Evolutionary conservation across 2,113 vertebrate species (phyloP).

Genomic region (Heteronetta atricapilla): DNA sequence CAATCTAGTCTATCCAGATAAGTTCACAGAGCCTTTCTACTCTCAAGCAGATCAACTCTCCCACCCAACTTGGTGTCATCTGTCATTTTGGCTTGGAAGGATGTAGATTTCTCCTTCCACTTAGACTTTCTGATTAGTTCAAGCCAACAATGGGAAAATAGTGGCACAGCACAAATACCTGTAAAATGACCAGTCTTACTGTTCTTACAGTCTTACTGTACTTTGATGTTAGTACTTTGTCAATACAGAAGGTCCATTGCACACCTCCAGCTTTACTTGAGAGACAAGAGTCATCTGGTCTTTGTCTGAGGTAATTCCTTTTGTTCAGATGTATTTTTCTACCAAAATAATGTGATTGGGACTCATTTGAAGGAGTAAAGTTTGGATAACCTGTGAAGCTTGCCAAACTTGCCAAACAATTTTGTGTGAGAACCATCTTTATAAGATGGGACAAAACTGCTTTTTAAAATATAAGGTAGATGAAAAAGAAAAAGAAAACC

Average conservation of each 20-base stretch:
- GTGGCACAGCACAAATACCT: neutral
- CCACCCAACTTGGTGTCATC: neutral
- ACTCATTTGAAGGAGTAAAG: neutral
- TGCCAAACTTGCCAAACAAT: neutral
- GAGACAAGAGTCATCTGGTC: neutral
- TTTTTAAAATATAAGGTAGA: neutral
- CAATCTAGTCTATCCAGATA: neutral
- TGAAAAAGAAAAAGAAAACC: neutral
- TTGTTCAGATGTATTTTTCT: neutral
- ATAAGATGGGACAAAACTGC: neutral
- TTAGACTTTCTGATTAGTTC: neutral
- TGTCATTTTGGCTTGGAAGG: neutral
- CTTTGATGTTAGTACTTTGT: neutral
- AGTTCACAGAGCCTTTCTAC: neutral
- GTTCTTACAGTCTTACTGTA: neutral
- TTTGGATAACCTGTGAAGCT: neutral
- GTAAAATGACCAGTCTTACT: neutral
- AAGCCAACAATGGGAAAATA: neutral
- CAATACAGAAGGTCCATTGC: fast-evolving
- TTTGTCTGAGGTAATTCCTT: neutral
- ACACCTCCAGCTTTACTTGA: neutral
- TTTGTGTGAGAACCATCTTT: neutral
- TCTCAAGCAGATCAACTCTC: neutral
- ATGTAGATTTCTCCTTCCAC: neutral
- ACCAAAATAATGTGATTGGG: neutral